These are phyloP conservation scores for Salvator merianae DNA, from an alignment of 2,113 vertebrate genomes.

Conservation along the genomic window DNA sequence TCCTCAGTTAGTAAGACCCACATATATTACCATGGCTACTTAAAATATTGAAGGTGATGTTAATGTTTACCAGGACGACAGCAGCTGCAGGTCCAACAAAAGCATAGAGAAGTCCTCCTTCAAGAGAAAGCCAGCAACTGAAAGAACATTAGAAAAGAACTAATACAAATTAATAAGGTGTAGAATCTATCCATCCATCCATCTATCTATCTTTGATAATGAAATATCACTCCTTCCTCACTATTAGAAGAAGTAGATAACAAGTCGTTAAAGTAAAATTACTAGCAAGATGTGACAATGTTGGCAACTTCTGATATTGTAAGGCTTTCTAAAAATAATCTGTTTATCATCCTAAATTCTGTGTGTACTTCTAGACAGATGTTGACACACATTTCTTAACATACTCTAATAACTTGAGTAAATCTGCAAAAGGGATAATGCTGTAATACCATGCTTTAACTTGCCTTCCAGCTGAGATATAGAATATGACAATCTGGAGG, in stretches of 20 bases:
- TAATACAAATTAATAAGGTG: conserved; percentile 81
- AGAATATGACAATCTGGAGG: not conserved
- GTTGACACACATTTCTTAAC: not conserved
- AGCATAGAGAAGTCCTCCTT: conserved; percentile 96
- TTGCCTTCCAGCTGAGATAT: not conserved
- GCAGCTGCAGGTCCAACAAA: conserved; percentile 98
- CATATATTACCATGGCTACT: conserved; percentile 1
- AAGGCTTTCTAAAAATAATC: not conserved
- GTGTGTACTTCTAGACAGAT: not conserved
- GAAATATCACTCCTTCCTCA: not conserved
- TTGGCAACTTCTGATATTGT: not conserved
- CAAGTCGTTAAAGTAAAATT: not conserved
- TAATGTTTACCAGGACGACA: conserved; percentile 92
- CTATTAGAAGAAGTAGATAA: not conserved
- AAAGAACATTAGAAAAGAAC: conserved; percentile 76
- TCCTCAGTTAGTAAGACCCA: not conserved
- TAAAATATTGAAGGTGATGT: conserved; percentile 48
- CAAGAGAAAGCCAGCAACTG: conserved; percentile 98
- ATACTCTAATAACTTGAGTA: not conserved
- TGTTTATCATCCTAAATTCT: not conserved
- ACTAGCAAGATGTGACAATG: not conserved
- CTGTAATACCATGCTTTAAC: not conserved
- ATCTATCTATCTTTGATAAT: not conserved
- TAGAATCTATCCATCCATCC: conserved; percentile 38
- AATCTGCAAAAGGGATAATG: not conserved